Evolutionary conservation across 2,888 invertebrate genomes (phyloP).

Genomic region (Lasioglossum villosulum): DNA sequence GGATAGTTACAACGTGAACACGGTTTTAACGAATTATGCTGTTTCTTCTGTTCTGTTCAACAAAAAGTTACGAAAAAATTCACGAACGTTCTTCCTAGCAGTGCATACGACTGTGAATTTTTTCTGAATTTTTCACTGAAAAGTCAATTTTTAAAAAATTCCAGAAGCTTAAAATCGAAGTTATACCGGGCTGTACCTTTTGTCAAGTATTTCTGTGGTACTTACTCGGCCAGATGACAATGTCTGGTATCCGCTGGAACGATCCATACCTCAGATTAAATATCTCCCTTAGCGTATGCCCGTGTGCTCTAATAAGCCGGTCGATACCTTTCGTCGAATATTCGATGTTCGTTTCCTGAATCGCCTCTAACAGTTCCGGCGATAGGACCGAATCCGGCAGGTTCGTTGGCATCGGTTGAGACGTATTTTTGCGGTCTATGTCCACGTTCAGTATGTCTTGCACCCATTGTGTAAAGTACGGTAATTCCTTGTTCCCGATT

Average conservation of each 20-base stretch:
- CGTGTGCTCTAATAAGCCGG: slow-evolving; percentile 94
- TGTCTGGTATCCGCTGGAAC: slow-evolving; percentile 95
- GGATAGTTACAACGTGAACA: no score
- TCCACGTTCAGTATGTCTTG: slow-evolving; percentile 89
- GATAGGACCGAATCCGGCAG: slow-evolving; percentile 90
- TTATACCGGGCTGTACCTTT: background rate
- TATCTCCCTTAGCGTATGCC: slow-evolving; percentile 97
- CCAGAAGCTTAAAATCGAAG: background rate
- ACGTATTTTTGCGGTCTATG: slow-evolving; percentile 83
- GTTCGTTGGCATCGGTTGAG: slow-evolving; percentile 86
- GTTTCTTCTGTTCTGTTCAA: background rate
- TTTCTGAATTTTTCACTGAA: background rate
- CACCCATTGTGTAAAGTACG: slow-evolving; percentile 93
- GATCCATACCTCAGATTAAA: slow-evolving; percentile 90
- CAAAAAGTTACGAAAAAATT: background rate
- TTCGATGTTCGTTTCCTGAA: slow-evolving; percentile 86
- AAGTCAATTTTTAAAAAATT: background rate
- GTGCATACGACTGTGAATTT: background rate
- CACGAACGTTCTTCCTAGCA: background rate
- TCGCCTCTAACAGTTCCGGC: slow-evolving; percentile 86
- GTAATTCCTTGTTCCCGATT: slow-evolving; percentile 90
- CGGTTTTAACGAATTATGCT: background rate
- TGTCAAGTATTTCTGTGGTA: slow-evolving; percentile 29
- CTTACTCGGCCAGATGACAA: slow-evolving; percentile 96
- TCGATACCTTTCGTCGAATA: slow-evolving; percentile 92